These are phyloP conservation scores for Prosopocoilus inquinatus DNA, from an alignment of 2,888 invertebrate genomes.

Conservation along the genomic window DNA sequence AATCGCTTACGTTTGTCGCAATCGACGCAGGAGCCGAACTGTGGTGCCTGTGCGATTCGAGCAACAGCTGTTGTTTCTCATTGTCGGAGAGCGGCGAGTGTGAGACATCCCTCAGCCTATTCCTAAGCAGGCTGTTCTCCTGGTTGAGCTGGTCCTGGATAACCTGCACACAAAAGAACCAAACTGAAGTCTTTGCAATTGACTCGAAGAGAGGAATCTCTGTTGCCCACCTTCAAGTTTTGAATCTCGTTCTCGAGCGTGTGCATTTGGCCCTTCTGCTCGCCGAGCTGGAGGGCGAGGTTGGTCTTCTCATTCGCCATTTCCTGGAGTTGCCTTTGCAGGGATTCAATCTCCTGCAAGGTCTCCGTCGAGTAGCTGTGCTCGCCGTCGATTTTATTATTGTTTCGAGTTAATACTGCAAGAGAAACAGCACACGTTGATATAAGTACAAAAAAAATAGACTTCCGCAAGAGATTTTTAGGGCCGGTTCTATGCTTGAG, in stretches of 20 bases:
- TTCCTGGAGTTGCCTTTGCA: conserved; percentile 63
- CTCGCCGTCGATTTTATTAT: conserved; percentile 39
- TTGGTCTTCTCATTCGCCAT: conserved; percentile 65
- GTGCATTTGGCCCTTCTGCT: conserved; percentile 66
- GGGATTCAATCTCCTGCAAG: conserved; percentile 63
- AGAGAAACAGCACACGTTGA: conserved; percentile 3
- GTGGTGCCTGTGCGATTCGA: conserved; percentile 67
- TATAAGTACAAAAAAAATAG: neutral
- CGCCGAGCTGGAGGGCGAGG: conserved; percentile 64
- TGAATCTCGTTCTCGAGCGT: conserved; percentile 67
- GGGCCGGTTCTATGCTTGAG: too few species aligned
- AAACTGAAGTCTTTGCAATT: conserved; percentile 16
- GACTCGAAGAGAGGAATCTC: neutral
- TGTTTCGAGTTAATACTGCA: conserved; percentile 39
- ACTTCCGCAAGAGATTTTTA: too few species aligned
- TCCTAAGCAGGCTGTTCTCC: conserved; percentile 74
- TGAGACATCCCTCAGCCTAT: conserved; percentile 73
- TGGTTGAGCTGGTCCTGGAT: conserved; percentile 68
- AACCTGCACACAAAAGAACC: conserved; percentile 59
- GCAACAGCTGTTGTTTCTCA: conserved; percentile 77
- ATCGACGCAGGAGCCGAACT: conserved; percentile 82
- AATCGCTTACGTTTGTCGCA: conserved; percentile 50
- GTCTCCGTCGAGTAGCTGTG: conserved; percentile 42
- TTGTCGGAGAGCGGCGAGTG: conserved; percentile 81
- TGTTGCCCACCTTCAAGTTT: conserved; percentile 62